Evolutionary conservation across 2,113 vertebrate species (phyloP).

Genomic region (Microcebus griseorufus): DNA sequence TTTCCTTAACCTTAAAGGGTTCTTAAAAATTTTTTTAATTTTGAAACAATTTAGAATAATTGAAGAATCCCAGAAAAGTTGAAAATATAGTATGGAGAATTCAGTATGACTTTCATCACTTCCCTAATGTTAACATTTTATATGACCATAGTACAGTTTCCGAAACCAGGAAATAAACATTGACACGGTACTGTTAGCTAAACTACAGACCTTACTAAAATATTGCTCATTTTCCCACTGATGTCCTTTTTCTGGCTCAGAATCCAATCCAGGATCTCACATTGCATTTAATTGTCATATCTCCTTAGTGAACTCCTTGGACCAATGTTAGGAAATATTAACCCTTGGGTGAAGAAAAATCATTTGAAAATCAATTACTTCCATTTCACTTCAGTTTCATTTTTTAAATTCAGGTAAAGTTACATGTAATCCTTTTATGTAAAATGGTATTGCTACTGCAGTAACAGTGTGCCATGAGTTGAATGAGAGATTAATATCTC

Average conservation of each 20-base stretch:
- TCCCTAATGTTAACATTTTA: constrained; percentile 3
- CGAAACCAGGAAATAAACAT: not conserved
- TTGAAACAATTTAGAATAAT: not conserved
- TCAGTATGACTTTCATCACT: not conserved
- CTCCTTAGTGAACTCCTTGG: not conserved
- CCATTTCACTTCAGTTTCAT: not conserved
- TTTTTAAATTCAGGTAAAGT: not conserved
- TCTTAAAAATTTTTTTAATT: not conserved
- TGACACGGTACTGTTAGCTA: not conserved
- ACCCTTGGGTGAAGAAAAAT: not conserved
- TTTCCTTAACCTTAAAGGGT: not conserved
- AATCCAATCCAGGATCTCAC: not conserved
- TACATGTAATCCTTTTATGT: not conserved
- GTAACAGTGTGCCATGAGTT: not conserved
- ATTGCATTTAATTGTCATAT: not conserved
- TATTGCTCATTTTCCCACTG: not conserved
- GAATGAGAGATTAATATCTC: not conserved
- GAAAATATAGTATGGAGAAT: not conserved
- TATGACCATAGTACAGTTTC: not conserved
- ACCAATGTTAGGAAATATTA: not conserved
- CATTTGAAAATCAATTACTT: constrained; percentile 22
- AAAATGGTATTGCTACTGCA: not conserved
- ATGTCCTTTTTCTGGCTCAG: not conserved
- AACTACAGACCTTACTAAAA: not conserved
- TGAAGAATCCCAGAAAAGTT: not conserved